These are phyloP conservation scores for Caenorhabditis imperialis DNA, from an alignment of 2,888 invertebrate species.

Conservation along the genomic window DNA sequence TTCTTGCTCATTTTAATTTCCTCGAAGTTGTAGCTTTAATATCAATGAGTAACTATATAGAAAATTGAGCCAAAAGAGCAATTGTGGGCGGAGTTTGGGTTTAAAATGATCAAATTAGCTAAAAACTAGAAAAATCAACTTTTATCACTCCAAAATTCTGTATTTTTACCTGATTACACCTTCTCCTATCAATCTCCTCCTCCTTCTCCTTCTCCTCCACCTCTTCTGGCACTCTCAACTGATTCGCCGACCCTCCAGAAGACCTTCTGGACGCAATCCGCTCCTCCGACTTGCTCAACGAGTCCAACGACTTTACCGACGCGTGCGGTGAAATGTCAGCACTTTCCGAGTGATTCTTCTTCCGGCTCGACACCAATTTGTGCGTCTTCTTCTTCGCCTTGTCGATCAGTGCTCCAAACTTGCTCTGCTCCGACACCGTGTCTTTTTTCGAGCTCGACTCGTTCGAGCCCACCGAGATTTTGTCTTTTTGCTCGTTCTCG, in stretches of 20 bases:
- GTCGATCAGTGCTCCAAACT: constrained; percentile 62
- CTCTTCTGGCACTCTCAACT: constrained; percentile 6
- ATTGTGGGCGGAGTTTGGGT: too few relatives aligned
- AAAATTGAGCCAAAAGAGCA: too few relatives aligned
- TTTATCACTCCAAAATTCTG: too few relatives aligned
- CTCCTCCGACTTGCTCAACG: constrained; percentile 37
- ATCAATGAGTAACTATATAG: too few relatives aligned
- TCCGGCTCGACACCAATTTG: constrained; percentile 57
- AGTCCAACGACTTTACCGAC: constrained; percentile 37
- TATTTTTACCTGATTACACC: constrained; percentile 4
- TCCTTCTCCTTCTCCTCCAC: neutral
- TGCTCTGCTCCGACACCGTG: constrained; percentile 49
- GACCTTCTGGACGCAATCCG: constrained; percentile 26
- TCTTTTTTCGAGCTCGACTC: constrained; percentile 46
- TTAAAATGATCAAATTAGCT: too few relatives aligned
- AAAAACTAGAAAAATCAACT: too few relatives aligned
- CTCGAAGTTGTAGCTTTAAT: too few relatives aligned
- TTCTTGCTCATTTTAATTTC: too few relatives aligned
- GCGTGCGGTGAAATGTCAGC: constrained; percentile 24
- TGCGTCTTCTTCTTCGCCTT: constrained; percentile 64
- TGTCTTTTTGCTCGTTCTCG: constrained; percentile 47
- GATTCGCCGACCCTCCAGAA: constrained; percentile 25
- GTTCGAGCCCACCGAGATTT: constrained; percentile 53
- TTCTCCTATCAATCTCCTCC: constrained; percentile 2
- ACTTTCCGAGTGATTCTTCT: constrained; percentile 53